Evolutionary conservation across 2,113 vertebrate genomes (phyloP).

Genomic region (Mixornis gularis): DNA sequence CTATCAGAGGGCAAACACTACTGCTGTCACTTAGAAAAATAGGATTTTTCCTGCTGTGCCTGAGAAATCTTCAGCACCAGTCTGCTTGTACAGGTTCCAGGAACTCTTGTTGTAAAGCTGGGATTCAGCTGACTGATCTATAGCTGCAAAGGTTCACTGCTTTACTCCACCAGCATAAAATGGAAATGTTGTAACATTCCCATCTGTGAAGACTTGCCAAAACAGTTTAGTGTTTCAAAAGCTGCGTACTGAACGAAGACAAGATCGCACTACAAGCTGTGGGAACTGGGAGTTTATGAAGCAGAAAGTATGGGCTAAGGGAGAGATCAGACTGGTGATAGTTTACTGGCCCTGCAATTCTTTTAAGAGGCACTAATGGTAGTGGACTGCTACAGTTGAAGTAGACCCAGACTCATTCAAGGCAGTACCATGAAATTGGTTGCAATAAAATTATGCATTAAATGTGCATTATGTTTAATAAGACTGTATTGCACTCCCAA

Average conservation of each 20-base stretch:
- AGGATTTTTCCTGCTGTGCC: conserved; percentile 42
- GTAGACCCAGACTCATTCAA: conserved; percentile 74
- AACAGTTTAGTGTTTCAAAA: conserved; percentile 73
- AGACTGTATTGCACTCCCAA: conserved; percentile 77
- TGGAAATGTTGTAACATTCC: conserved; percentile 65
- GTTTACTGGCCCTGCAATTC: conserved; percentile 73
- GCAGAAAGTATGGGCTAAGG: conserved; percentile 75
- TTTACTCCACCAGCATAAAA: conserved; percentile 64
- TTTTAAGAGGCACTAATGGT: conserved; percentile 74
- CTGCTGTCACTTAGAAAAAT: conserved; percentile 47
- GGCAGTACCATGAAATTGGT: conserved; percentile 82
- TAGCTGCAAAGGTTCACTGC: conserved; percentile 63
- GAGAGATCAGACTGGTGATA: conserved; percentile 69
- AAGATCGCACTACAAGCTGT: conserved; percentile 71
- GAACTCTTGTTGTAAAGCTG: conserved; percentile 17
- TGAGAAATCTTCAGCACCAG: conserved; percentile 37
- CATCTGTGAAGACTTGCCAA: conserved; percentile 70
- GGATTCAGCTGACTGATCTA: conserved; percentile 54
- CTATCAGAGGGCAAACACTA: conserved; percentile 31
- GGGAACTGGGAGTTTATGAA: conserved; percentile 75
- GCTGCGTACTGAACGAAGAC: conserved; percentile 60
- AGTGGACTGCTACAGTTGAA: conserved; percentile 71
- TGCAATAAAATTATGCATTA: conserved; percentile 85
- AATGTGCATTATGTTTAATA: conserved; percentile 84
- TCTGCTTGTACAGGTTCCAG: conserved; percentile 36